These are phyloP conservation scores for Netelia fuscicornis DNA, from an alignment of 2,888 invertebrate species.

Conservation along the genomic window DNA sequence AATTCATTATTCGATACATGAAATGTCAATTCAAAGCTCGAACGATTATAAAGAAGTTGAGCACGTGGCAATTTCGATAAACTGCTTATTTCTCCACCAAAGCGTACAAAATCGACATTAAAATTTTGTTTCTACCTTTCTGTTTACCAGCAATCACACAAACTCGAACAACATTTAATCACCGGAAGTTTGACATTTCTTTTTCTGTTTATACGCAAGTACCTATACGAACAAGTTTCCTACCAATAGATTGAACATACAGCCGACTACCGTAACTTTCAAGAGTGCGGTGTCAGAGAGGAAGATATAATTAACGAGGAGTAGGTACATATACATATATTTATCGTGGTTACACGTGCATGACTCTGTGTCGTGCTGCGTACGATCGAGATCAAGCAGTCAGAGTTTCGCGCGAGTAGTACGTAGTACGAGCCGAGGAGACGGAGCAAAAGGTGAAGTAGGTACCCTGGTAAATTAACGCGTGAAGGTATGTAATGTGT, in stretches of 20 bases:
- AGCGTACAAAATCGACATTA: neutral
- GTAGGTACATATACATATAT: neutral
- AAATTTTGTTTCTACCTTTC: neutral
- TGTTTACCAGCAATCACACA: neutral
- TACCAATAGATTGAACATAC: neutral
- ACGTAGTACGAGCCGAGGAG: neutral
- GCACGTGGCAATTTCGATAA: neutral
- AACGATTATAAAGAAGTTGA: neutral
- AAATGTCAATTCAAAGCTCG: neutral
- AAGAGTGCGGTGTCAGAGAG: neutral
- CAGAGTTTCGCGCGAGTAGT: conserved; percentile 5
- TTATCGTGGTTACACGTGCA: neutral
- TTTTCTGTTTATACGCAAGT: neutral
- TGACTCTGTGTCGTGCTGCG: neutral
- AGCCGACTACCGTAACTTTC: neutral
- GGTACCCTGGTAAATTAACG: conserved; percentile 31
- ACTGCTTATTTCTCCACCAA: neutral
- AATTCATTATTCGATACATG: neutral
- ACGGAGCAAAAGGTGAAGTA: conserved; percentile 8
- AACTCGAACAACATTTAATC: too few species aligned
- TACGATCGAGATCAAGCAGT: conserved; percentile 18
- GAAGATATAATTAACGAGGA: neutral
- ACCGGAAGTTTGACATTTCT: neutral
- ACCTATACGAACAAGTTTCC: too few species aligned
- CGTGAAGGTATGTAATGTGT: neutral